These are phyloP conservation scores for Hirtodrosophila duncani DNA, from an alignment of 2,888 invertebrate species.

Conservation along the genomic window DNA sequence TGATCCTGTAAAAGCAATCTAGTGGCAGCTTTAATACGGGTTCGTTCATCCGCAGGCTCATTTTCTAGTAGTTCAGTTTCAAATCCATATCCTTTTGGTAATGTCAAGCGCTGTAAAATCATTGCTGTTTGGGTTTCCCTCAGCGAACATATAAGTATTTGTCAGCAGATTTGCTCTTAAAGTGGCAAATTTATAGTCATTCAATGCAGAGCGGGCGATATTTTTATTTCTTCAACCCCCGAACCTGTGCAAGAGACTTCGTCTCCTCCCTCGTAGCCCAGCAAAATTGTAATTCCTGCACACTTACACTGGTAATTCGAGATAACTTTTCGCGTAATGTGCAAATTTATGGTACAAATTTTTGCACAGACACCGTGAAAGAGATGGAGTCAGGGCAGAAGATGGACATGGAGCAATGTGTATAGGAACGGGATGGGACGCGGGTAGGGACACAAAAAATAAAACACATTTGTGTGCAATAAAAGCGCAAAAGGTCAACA, in stretches of 20 bases:
- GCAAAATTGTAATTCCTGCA: constrained; percentile 62
- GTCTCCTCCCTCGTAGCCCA: constrained; percentile 1
- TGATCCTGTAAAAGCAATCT: too few species aligned
- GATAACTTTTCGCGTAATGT: constrained; percentile 73
- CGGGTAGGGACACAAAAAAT: too few species aligned
- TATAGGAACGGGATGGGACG: too few species aligned
- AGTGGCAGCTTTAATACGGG: too few species aligned
- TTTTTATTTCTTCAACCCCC: background rate
- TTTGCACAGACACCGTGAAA: constrained; percentile 10
- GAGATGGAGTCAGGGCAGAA: background rate
- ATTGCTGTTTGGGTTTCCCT: too few species aligned
- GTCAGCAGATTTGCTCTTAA: constrained; percentile 38
- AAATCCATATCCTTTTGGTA: too few species aligned
- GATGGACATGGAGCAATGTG: background rate
- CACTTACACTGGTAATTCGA: constrained; percentile 72
- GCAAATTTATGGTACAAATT: constrained; percentile 65
- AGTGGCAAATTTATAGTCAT: constrained; percentile 52
- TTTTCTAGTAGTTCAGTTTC: too few species aligned
- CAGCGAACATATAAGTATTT: background rate
- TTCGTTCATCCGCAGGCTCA: too few species aligned
- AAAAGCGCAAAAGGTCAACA: too few species aligned
- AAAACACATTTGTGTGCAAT: too few species aligned
- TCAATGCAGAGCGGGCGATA: constrained; percentile 37
- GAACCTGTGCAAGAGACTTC: constrained; percentile 21
- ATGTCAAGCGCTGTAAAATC: too few species aligned